Percentiles rank a stretch among this genome's conserved stretches.
Evolutionary conservation across 2,797 vertebrate genomes (phyloP).

Genomic region (Falco novaeseelandiae): DNA sequence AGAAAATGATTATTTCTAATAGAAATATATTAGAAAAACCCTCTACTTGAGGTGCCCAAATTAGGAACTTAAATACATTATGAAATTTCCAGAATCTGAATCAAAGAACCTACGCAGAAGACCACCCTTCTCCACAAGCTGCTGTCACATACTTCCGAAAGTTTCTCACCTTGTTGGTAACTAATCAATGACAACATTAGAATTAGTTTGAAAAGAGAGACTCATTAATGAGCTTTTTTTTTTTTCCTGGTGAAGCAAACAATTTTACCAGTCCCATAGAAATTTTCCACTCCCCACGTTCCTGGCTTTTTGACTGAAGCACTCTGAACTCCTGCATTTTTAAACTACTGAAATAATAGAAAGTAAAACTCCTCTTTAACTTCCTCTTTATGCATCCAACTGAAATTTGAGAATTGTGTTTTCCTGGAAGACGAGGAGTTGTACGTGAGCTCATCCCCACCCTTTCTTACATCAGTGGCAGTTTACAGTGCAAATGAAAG

Average conservation of each 20-base stretch:
- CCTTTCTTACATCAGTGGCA: background rate
- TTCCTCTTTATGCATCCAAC: background rate
- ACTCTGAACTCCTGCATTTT: background rate
- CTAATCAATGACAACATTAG: background rate
- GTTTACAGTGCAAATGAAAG: background rate
- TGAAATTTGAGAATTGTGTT: background rate
- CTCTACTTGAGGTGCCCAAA: background rate
- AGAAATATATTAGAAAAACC: too few relatives aligned
- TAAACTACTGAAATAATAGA: background rate
- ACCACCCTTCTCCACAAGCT: background rate
- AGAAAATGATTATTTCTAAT: too few relatives aligned
- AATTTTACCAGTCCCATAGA: background rate
- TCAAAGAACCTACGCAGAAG: background rate
- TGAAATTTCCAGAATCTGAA: background rate
- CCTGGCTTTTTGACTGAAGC: slow-evolving; percentile 51
- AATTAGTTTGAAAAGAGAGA: background rate
- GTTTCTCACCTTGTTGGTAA: background rate
- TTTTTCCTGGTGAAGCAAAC: background rate
- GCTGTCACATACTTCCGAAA: background rate
- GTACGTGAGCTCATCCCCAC: background rate
- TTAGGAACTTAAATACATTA: background rate
- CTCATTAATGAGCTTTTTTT: background rate
- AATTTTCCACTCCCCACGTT: slow-evolving; percentile 63
- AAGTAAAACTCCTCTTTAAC: background rate
- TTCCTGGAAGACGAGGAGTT: background rate